Evolutionary conservation across 2,888 invertebrate species (phyloP), one percentile per base, ranked within the genome.

Genomic region (Arge pagana): DNA sequence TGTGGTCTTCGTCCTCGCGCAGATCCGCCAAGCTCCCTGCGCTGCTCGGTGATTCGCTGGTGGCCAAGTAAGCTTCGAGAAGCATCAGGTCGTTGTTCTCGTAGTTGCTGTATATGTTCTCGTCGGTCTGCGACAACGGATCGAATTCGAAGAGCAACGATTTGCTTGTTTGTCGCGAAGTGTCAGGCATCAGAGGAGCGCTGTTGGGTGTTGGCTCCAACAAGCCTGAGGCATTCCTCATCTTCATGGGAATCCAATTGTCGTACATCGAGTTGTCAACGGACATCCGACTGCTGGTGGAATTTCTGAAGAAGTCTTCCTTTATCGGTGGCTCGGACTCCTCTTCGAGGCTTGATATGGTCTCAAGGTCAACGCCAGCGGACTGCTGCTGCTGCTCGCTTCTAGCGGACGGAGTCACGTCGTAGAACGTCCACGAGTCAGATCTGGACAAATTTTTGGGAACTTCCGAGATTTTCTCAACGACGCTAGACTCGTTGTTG

Each of bases 1-100:
- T 62, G 3, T 53, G 78, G 40, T 81, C 79, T 52, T 79, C 77
- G 71, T 72, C 76, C 28, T 77, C 74, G 42, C 76, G 80, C 26
- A 81, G 76, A 41, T 81, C 79, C 11, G 73, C 66, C 2, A 69
- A 57, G 23, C 73, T 78, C 10, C 74, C 72, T 10, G 77, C 76
- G 4, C 85, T 80, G 36, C 82, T 83, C 4, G 85, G 85, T 63
- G 88, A 86, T 15, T 87, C 83, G 55, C 87, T 88, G 30, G 85
- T 85, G 54, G 85, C 84, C 7, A 89, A 74, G 45, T 88, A 80
- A 42, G 86, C 83, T 68, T 89, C 87, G 18, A 89, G 68, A 16
- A 88, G 68, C 60, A 84, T 73, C 33, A 86, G 66, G 66, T 86
- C 84, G 71, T 85, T 86, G 55, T 83, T 85, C 37, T 74, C 71